Base-by-base conservation (phyloP, 1,140 invertebrate species). In the Atta texana region DNA sequence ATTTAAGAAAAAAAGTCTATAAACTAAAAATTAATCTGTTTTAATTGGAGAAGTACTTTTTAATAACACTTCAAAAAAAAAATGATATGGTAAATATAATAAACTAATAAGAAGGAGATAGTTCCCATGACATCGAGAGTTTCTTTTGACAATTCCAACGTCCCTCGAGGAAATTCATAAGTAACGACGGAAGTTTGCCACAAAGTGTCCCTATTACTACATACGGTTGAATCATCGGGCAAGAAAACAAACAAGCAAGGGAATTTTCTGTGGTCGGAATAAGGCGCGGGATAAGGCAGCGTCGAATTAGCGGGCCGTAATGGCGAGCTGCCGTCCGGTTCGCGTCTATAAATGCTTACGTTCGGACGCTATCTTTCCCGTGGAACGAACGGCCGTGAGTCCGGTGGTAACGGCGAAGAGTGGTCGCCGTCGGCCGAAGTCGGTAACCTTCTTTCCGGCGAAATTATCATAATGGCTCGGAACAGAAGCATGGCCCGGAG, bases 391-490 rank as follows among this genome's bases (percentile, higher is more conserved):
- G 80, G 68, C 68, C 68, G 80, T 82, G 69, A 49, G 69, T 49
- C 64, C 77, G 75, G 57, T 16, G 63, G 77, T 55, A 80, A 59
- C 64, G 61, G 59, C 78, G 66, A 75, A 63, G 80, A 86, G 51
- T 57, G 74, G 51, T 66, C 75, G 87, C 51, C 66, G 61, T 76
- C 85, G 87, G 68, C 51, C 44, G 49, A 59, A 90, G 89, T 81
- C 89, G 93, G 92, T 92, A 94, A 93, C 91, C 93, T 92, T 92
- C 92, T 94, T 94, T 94, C 93, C 93, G 90, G 87, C 92, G 90
- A 94, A 95, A 95, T 95, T 94, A 95, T 94, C 94, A 94, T 95
- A 95, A 94, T 94, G 92, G 92, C 91, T 94, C 90, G 90, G 91
- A 94, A 95, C 94, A 94, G 94, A 95, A 95, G 94, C 94, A 94